Conservation (phyloP, 2,888 invertebrate species). For the Actias luna region DNA sequence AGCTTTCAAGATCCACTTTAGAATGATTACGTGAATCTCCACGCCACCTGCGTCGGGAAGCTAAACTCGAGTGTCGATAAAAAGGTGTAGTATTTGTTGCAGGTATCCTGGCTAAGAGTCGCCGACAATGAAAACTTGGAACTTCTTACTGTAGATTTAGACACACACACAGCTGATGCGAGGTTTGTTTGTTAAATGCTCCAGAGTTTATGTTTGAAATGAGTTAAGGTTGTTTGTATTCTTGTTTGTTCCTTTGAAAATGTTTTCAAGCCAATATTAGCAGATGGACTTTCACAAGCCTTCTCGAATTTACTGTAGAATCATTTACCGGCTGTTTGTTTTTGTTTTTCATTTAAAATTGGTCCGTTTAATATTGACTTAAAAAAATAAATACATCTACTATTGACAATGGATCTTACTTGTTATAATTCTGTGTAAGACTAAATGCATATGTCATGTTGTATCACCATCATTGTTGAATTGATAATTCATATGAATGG, state of each 20-base stretch:
- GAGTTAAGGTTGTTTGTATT: background rate
- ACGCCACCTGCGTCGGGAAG: background rate
- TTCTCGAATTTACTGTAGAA: background rate
- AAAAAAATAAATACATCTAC: too few relatives aligned
- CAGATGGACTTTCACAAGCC: background rate
- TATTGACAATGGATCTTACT: too few relatives aligned
- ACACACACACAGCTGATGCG: constrained; percentile 85
- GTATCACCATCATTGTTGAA: too few relatives aligned
- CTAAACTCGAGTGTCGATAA: background rate
- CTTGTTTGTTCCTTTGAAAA: background rate
- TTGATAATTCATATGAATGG: too few relatives aligned
- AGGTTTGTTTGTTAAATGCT: constrained; percentile 54
- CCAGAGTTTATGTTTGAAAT: background rate
- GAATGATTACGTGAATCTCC: background rate
- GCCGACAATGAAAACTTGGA: constrained; percentile 84
- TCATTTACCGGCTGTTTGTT: background rate
- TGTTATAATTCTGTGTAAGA: too few relatives aligned
- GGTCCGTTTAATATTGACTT: too few relatives aligned
- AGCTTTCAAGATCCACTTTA: background rate
- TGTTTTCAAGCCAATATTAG: background rate
- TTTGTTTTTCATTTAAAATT: too few relatives aligned
- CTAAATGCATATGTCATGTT: too few relatives aligned
- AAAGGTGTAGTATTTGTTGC: constrained; percentile 36
- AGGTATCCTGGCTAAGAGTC: constrained; percentile 88
- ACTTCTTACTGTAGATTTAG: constrained; percentile 84